A percentile compares a stretch with the other conserved stretches of the same genome.
These are phyloP conservation scores for Portevinia maculata DNA, from an alignment of 2,888 invertebrate species.

Conservation along the genomic window DNA sequence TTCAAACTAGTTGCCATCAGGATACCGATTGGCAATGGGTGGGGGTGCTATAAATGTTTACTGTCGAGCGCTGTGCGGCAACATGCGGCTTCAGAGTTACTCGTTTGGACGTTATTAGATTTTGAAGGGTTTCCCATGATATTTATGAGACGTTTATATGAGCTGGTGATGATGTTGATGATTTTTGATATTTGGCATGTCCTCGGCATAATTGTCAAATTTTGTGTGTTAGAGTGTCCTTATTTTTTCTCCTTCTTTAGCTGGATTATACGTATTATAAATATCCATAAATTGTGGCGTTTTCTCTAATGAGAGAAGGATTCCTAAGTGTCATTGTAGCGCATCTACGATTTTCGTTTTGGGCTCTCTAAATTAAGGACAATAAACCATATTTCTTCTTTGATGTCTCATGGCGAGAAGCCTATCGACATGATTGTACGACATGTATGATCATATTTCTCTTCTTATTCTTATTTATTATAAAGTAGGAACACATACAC, in stretches of 20 bases:
- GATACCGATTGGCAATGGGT: slow-evolving; percentile 33
- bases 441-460: too few relatives aligned
- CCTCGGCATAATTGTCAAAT: slow-evolving; percentile 25
- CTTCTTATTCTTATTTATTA: too few relatives aligned
- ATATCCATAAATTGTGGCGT: slow-evolving; percentile 62
- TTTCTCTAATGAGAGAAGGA: slow-evolving; percentile 39
- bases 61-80: slow-evolving; percentile 56
- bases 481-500: too few relatives aligned
- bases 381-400: too few relatives aligned
- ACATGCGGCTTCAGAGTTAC: slow-evolving; percentile 53
- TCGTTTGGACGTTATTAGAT: slow-evolving; percentile 57
- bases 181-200: slow-evolving; percentile 45
- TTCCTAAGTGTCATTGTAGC: slow-evolving; percentile 20
- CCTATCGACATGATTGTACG: too few relatives aligned
- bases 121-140: slow-evolving; percentile 72
- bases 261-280: slow-evolving; percentile 56
- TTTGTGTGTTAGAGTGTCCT: too few relatives aligned
- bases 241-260: slow-evolving; percentile 11
- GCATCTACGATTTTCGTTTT: not conserved
- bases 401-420: too few relatives aligned
- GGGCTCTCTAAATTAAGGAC: slow-evolving; percentile 31
- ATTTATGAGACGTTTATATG: slow-evolving; percentile 74
- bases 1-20: not conserved
- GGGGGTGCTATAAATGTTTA: slow-evolving; percentile 51
- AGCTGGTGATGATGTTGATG: slow-evolving; percentile 72